phyloP scores from a whole-genome alignment of 2,888 invertebrate genomes.

The Hyles lineata region DNA sequence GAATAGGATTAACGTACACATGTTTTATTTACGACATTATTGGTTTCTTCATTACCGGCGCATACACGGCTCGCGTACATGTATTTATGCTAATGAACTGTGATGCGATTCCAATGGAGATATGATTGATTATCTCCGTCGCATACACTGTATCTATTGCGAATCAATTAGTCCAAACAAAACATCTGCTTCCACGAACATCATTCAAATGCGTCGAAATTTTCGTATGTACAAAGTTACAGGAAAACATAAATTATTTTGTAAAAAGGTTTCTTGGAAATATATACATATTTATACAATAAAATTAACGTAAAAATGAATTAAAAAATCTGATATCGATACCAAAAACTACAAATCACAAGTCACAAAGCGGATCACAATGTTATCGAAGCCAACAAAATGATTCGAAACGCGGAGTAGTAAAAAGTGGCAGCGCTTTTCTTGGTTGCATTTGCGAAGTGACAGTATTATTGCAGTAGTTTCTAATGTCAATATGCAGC shows the following conservation, averaged over 20 bases:
- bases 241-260: no score
- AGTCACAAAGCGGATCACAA: background rate
- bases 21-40: slow-evolving; percentile 36
- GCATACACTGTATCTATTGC: background rate
- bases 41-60: slow-evolving; percentile 43
- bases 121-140: slow-evolving; percentile 39
- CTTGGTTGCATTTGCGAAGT: slow-evolving; percentile 42
- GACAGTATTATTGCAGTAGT: slow-evolving; percentile 50
- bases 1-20: slow-evolving; percentile 47
- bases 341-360: background rate
- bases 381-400: background rate
- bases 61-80: slow-evolving; percentile 21
- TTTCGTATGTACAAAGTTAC: no score
- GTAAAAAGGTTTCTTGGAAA: no score
- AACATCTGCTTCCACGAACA: background rate
- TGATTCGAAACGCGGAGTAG: slow-evolving; percentile 1
- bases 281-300: no score
- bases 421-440: slow-evolving; percentile 20
- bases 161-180: slow-evolving; percentile 20
- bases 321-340: background rate
- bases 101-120: slow-evolving; percentile 15
- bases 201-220: background rate
- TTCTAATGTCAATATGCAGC: slow-evolving; percentile 54
- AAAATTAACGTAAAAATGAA: background rate
- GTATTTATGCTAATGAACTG: slow-evolving; percentile 36